Evolutionary conservation across 2,797 vertebrate species (phyloP), one percentile per base, ranked within the genome.

Genomic region (Sciurus carolinensis): DNA sequence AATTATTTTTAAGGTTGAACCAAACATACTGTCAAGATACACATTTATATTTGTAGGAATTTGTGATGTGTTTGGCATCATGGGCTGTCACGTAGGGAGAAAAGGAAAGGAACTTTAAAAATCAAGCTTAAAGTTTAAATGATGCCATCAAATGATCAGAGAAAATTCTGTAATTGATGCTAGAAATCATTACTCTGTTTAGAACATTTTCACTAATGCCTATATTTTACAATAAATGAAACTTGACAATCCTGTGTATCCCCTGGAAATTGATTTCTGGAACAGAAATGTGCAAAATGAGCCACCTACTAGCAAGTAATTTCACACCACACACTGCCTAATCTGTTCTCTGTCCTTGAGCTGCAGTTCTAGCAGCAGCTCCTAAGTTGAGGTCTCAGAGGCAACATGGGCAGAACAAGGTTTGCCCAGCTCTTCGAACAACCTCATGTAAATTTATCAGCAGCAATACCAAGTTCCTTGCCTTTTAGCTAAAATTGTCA

Each of bases 1-100:
- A 95, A 93, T 95, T 47, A 30, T 84, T 91, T 17, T 42, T 67
- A 22, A 67, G 14, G 77, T 87, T 95, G 93, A 93, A 42, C 54
- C 82, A 42, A 83, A 75, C 71, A 2, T 3, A 26, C 0, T 3
- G 1, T 13, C n/a, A 10, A 84, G 52, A 62, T 86, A 30, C 42
- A 17, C 5, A 17, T 69, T 36, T 85, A 8, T 82, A 20, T 26
- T 79, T 59, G 66, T 71, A 84, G 72, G 28, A 52, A 73, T 79
- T 1, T 64, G 30, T 26, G 64, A 36, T n/a, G n/a, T 15, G 28
- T 4, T 36, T 57, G 42, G 28, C n/a, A 17, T 57, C 67, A 39
- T 12, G 17, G 59, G 76, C 17, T 66, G 62, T 6, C 47, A 66
- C 22, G 52, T 3, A 7, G 13, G 59, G 62, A 82, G 12, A 33